A percentile compares a stretch with the other conserved stretches of the same genome.
Conservation (phyloP, 2,888 invertebrate species). For the Cabera pusaria region DNA sequence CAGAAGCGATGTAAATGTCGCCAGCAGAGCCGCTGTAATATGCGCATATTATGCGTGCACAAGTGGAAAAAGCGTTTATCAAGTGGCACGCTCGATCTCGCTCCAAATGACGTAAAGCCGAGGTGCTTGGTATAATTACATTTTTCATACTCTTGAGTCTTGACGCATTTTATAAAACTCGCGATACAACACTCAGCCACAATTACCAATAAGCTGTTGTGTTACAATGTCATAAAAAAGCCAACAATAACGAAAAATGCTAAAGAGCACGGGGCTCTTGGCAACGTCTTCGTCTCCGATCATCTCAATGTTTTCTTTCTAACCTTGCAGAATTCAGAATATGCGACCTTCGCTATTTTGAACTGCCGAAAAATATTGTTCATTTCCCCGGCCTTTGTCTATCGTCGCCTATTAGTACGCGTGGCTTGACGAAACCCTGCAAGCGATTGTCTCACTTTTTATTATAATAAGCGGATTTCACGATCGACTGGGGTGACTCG, state of each 20-base stretch:
- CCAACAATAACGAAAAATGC: constrained; percentile 4
- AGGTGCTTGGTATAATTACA: constrained; percentile 8
- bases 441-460: constrained; percentile 51
- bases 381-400: background rate
- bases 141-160: constrained; percentile 10
- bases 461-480: constrained; percentile 69
- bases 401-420: background rate
- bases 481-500: constrained; percentile 39
- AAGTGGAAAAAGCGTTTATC: constrained; percentile 2
- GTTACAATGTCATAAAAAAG: constrained; percentile 12
- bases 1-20: too few species aligned
- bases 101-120: constrained; percentile 11
- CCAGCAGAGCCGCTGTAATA: constrained; percentile 9
- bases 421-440: constrained; percentile 50
- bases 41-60: constrained; percentile 19
- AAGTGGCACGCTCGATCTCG: constrained; percentile 2
- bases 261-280: constrained; percentile 7
- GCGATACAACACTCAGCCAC: constrained; percentile 3
- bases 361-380: constrained; percentile 1
- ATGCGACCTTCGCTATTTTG: constrained; percentile 7
- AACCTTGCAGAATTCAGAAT: constrained; percentile 21
- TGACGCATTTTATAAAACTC: constrained; percentile 17
- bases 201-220: constrained; percentile 6
- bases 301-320: constrained; percentile 9
- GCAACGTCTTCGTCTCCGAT: constrained; percentile 4